These are phyloP conservation scores for Zapus hudsonius DNA, from an alignment of 2,113 vertebrate species.

Conservation along the genomic window DNA sequence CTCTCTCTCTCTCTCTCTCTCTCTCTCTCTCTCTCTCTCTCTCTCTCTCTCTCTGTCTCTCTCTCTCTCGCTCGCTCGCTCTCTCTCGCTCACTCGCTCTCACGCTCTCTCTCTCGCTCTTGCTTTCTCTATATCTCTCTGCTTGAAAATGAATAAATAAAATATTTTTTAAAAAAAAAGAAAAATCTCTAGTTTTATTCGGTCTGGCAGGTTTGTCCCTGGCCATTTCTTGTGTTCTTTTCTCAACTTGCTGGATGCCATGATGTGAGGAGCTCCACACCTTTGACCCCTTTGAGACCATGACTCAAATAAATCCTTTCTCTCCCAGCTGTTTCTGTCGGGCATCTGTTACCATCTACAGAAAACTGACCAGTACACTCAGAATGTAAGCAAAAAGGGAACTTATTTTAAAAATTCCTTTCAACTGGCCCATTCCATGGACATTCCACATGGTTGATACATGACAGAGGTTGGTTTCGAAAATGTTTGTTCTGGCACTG, in stretches of 20 bases:
- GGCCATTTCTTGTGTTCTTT: background rate
- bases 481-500: background rate
- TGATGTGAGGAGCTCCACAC: background rate
- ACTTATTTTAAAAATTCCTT: background rate
- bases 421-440: background rate
- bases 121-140: too few species aligned
- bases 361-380: background rate
- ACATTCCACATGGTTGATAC: background rate
- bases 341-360: background rate
- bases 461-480: background rate
- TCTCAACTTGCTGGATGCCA: background rate
- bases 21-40: too few species aligned
- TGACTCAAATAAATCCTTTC: background rate
- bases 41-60: too few species aligned
- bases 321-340: background rate
- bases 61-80: too few species aligned
- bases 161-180: too few species aligned
- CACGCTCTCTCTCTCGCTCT: too few species aligned
- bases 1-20: too few species aligned
- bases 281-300: background rate
- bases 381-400: background rate
- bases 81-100: too few species aligned
- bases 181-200: too few species aligned
- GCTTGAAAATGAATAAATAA: too few species aligned
- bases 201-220: too few species aligned